phyloP scores from a whole-genome alignment of 2,888 invertebrate species.

The Cacoxenus indagator region DNA sequence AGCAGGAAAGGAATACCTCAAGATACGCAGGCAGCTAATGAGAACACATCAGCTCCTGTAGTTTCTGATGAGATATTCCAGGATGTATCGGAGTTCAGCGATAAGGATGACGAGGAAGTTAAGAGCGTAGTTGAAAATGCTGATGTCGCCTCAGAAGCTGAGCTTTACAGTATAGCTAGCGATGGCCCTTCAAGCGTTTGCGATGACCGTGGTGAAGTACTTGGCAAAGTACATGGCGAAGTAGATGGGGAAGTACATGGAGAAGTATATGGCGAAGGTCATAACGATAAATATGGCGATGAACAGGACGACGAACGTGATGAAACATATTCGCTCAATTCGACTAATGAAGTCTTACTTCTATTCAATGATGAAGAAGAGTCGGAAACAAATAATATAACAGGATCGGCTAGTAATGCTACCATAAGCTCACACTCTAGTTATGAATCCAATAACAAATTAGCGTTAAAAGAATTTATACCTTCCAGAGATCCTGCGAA shows the following conservation, averaged over 20 bases:
- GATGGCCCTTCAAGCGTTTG: slow-evolving; percentile 39
- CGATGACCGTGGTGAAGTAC: not conserved
- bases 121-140: slow-evolving; percentile 28
- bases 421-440: slow-evolving; percentile 53
- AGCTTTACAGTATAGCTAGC: slow-evolving; percentile 57
- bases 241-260: slow-evolving; percentile 23
- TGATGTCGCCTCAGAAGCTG: slow-evolving; percentile 53
- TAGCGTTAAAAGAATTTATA: slow-evolving; percentile 57
- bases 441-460: slow-evolving; percentile 38
- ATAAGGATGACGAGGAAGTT: slow-evolving; percentile 29
- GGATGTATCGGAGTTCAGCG: slow-evolving; percentile 57
- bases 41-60: slow-evolving; percentile 16
- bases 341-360: slow-evolving; percentile 49
- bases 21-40: not conserved
- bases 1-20: too few relatives aligned
- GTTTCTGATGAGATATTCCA: slow-evolving; percentile 54
- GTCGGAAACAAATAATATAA: slow-evolving; percentile 23
- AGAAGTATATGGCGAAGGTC: slow-evolving; percentile 25
- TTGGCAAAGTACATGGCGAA: slow-evolving; percentile 33
- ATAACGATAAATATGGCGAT: slow-evolving; percentile 1
- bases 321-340: slow-evolving; percentile 45
- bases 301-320: slow-evolving; percentile 24
- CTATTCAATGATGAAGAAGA: slow-evolving; percentile 36
- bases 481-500: slow-evolving; percentile 65
- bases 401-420: slow-evolving; percentile 46